phyloP scores from a whole-genome alignment of 1,140 invertebrate species.

The Zaprionus capensis region DNA sequence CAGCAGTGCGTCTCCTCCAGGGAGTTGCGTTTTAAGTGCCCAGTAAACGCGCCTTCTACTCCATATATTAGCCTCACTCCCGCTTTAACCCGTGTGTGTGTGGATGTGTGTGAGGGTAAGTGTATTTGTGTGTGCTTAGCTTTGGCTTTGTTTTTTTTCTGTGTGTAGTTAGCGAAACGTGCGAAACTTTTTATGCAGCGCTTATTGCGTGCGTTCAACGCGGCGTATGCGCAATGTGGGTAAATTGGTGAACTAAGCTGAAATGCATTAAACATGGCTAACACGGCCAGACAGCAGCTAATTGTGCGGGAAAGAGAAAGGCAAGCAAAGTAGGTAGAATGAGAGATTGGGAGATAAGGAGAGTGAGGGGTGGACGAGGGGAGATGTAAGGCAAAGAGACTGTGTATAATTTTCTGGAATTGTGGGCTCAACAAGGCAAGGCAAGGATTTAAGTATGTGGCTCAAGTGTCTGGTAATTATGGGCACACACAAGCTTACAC shows the following conservation, averaged over 20 bases:
- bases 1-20: conserved; percentile 29
- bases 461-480: conserved; percentile 56
- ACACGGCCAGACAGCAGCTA: conserved; percentile 33
- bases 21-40: conserved; percentile 75
- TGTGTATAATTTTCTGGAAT: conserved; percentile 45
- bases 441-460: conserved; percentile 49
- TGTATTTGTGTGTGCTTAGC: conserved; percentile 4
- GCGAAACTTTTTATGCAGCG: conserved; percentile 59
- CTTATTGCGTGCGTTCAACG: conserved; percentile 65
- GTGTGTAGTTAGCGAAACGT: conserved; percentile 36
- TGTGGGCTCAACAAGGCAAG: conserved; percentile 28
- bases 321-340: background rate
- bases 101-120: background rate
- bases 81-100: background rate
- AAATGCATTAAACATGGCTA: conserved; percentile 67
- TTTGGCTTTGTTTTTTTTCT: conserved; percentile 13
- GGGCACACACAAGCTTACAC: conserved; percentile 11
- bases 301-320: conserved; percentile 20
- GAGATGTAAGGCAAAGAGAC: background rate
- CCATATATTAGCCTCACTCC: conserved; percentile 31
- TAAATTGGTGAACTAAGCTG: conserved; percentile 46
- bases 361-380: background rate
- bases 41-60: conserved; percentile 68
- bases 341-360: background rate
- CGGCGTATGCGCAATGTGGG: conserved; percentile 71